Conservation (phyloP, 2,113 vertebrate genomes). For the Rhinolophus sinicus region DNA sequence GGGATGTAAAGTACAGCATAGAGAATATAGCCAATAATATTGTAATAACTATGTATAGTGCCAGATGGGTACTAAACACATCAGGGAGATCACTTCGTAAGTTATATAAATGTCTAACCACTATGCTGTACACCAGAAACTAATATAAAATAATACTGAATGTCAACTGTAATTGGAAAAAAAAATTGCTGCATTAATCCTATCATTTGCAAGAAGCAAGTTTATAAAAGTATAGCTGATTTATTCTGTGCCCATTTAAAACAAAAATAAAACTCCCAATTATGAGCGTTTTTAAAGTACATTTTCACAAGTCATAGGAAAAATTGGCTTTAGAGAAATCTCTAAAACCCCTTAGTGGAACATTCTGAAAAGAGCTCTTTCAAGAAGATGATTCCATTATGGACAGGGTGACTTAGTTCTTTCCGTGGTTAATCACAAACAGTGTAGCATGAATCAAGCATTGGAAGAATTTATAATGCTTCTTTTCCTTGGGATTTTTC, state of each 20-base stretch:
- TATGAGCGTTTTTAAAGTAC: neutral
- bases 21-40: too few species aligned
- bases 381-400: neutral
- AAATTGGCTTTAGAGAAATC: neutral
- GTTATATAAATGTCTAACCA: too few species aligned
- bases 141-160: too few species aligned
- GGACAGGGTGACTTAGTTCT: neutral
- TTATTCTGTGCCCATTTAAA: constrained; percentile 14
- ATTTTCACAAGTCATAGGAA: constrained; percentile 14
- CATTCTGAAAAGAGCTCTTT: constrained; percentile 4
- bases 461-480: neutral
- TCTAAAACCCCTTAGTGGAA: neutral
- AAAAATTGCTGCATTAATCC: constrained; percentile 4
- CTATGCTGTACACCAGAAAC: too few species aligned
- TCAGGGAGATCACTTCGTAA: too few species aligned
- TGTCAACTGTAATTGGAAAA: too few species aligned
- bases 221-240: neutral
- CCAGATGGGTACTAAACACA: too few species aligned
- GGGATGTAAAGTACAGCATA: too few species aligned
- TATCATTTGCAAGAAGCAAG: neutral
- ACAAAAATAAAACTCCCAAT: neutral
- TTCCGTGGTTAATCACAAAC: constrained; percentile 30
- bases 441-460: neutral
- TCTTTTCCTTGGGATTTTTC: neutral
- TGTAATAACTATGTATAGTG: too few species aligned